Evolutionary conservation across 2,113 vertebrate genomes (phyloP).

Genomic region (Reinhardtius hippoglossoides): DNA sequence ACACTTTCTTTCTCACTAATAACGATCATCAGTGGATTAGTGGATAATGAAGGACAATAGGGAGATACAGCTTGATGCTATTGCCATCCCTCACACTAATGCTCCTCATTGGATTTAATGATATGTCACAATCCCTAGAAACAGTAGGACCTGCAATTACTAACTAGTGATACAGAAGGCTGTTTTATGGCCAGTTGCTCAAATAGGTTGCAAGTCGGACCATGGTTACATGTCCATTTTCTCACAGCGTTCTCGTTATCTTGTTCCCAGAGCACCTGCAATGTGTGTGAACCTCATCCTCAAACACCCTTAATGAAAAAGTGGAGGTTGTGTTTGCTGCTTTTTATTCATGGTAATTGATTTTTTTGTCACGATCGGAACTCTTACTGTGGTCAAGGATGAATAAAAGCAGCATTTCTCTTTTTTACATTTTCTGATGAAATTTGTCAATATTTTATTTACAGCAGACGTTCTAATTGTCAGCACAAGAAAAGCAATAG

Average conservation of each 20-base stretch:
- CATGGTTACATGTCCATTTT: constrained; percentile 16
- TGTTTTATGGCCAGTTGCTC: constrained; percentile 14
- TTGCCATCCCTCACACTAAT: constrained; percentile 65
- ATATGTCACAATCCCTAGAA: constrained; percentile 62
- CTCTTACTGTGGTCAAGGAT: background rate
- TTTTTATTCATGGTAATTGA: constrained; percentile 1
- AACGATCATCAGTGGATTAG: constrained; percentile 77
- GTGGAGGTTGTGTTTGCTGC: background rate
- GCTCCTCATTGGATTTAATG: constrained; percentile 62
- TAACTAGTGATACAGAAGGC: constrained; percentile 33
- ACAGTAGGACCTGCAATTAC: constrained; percentile 48
- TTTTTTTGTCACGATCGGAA: background rate
- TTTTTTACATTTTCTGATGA: background rate
- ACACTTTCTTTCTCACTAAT: constrained; percentile 52
- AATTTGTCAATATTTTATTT: no score
- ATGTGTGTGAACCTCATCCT: no score
- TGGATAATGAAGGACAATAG: constrained; percentile 71
- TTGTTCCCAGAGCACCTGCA: constrained; percentile 12
- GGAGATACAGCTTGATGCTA: constrained; percentile 53
- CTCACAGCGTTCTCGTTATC: constrained; percentile 7
- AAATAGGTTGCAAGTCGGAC: constrained; percentile 25
- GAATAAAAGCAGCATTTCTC: background rate
- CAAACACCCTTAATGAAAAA: background rate
- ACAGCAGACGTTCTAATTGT: background rate
- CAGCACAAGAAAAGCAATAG: background rate